Conservation (phyloP, 2,888 invertebrate species). For the Iphiclides podalirius region DNA sequence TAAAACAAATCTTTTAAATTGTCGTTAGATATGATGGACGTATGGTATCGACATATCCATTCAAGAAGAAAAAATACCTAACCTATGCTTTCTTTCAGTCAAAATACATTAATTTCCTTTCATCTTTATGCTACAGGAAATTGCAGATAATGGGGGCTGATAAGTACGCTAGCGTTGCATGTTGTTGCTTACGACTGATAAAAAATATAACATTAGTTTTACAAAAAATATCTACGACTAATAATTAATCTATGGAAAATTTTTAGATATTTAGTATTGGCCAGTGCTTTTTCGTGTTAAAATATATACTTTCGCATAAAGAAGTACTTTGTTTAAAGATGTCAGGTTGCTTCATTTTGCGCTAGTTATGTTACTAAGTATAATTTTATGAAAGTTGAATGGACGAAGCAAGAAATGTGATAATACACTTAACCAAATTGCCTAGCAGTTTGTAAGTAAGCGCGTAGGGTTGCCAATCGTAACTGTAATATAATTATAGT, state of each 20-base stretch:
- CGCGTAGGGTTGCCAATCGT: no score
- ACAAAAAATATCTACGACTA: neutral
- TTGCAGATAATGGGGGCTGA: neutral
- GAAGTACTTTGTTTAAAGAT: neutral
- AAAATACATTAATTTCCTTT: no score
- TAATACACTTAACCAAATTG: slow-evolving; percentile 4
- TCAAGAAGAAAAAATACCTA: no score
- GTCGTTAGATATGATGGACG: no score
- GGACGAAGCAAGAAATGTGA: neutral
- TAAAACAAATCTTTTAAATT: no score
- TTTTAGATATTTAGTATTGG: neutral
- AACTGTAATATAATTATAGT: no score
- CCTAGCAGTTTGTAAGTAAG: neutral
- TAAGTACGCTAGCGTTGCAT: neutral
- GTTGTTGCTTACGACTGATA: neutral
- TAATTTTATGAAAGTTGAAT: slow-evolving; percentile 5
- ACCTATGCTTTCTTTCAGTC: no score
- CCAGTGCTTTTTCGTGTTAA: neutral
- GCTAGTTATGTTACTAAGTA: neutral
- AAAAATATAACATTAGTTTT: neutral
- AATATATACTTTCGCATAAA: neutral
- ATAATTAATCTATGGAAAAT: neutral
- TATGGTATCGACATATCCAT: no score
- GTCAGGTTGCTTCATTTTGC: neutral
- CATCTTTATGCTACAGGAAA: neutral